phyloP scores from a whole-genome alignment of 1,140 invertebrate species.

The Eupristina koningsbergeri region DNA sequence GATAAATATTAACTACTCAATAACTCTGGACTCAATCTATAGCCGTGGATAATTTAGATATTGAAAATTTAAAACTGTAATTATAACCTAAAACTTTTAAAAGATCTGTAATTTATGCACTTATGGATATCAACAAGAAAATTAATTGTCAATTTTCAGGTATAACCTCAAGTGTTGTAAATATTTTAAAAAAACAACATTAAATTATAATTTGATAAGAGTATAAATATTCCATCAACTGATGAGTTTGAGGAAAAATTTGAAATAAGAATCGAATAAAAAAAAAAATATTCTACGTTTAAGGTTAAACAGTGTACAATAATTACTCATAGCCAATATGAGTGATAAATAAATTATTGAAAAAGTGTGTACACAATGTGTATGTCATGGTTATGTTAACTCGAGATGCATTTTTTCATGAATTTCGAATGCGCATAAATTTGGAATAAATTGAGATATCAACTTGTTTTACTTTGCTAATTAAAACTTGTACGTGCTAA shows the following conservation, averaged over 20 bases:
- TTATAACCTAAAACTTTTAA: background rate
- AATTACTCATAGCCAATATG: background rate
- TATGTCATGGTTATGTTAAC: background rate
- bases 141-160: too few species aligned
- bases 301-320: background rate
- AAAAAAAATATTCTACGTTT: background rate
- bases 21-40: background rate
- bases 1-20: background rate
- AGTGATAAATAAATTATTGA: background rate
- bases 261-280: background rate
- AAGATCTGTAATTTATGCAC: background rate
- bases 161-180: too few species aligned
- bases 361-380: background rate
- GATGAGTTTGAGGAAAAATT: too few species aligned
- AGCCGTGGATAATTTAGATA: background rate
- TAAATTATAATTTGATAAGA: too few species aligned
- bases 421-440: constrained; percentile 18
- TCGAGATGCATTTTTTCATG: background rate
- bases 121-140: too few species aligned
- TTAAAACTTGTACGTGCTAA: constrained; percentile 1
- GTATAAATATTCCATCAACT: too few species aligned
- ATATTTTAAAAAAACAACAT: too few species aligned
- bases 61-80: background rate
- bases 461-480: constrained; percentile 12
- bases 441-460: constrained; percentile 18